These are phyloP conservation scores for Omphaloscelis lunosa DNA, from an alignment of 2,888 invertebrate species.

Conservation along the genomic window DNA sequence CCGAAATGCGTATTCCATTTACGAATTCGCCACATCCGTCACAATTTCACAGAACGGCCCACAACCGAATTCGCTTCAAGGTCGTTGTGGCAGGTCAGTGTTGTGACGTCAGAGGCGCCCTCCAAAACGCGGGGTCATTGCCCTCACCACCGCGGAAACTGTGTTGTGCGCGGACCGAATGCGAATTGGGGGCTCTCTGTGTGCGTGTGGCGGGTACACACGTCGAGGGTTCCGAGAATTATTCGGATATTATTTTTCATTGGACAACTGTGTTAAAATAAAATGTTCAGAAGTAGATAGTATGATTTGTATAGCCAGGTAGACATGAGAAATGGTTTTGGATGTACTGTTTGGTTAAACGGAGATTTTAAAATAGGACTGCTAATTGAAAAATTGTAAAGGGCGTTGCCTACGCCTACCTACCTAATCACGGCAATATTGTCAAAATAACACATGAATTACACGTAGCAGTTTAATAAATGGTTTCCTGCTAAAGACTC, in stretches of 20 bases:
- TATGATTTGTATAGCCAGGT: neutral
- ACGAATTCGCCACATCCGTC: conserved; percentile 64
- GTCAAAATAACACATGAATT: neutral
- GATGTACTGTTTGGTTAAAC: neutral
- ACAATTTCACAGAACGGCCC: conserved; percentile 72
- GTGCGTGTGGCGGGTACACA: conserved; percentile 77
- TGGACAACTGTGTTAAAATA: neutral
- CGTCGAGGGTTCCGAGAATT: conserved; percentile 38
- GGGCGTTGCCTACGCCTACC: neutral
- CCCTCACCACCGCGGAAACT: conserved; percentile 89
- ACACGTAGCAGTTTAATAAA: neutral
- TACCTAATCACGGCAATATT: neutral
- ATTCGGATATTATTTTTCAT: conserved; percentile 20
- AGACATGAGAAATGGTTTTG: neutral
- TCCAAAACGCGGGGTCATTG: conserved; percentile 87
- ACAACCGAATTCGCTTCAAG: conserved; percentile 84
- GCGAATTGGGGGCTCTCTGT: conserved; percentile 87
- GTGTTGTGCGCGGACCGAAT: conserved; percentile 89
- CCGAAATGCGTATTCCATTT: conserved; percentile 48
- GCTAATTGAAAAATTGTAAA: neutral
- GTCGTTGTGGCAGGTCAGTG: conserved; percentile 88
- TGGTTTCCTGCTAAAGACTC: neutral
- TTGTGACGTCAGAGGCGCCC: conserved; percentile 89
- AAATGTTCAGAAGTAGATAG: conserved; percentile 25
- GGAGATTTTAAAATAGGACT: neutral